These are phyloP conservation scores for Lophotriccus pileatus DNA, from an alignment of 2,797 vertebrate genomes.

Conservation along the genomic window DNA sequence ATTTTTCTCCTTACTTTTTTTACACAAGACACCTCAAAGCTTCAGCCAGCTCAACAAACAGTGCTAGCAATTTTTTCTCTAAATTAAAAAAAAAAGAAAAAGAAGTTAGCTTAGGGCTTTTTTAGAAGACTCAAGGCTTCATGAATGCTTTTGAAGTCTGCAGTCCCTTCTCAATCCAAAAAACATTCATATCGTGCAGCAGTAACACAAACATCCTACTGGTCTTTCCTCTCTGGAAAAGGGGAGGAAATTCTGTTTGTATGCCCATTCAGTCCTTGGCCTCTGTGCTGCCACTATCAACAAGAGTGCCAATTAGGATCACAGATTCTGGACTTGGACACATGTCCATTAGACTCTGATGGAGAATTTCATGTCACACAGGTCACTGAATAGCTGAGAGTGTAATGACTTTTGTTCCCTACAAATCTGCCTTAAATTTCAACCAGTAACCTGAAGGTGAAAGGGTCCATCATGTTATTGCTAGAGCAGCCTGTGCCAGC, in stretches of 20 bases:
- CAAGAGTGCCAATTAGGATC: slow-evolving; percentile 6
- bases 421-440: slow-evolving; percentile 11
- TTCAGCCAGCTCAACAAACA: background rate
- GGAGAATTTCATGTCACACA: slow-evolving; percentile 27
- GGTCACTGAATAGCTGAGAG: background rate
- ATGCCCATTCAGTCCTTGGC: background rate
- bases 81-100: slow-evolving; percentile 11
- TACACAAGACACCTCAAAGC: slow-evolving; percentile 6
- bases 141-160: slow-evolving; percentile 47
- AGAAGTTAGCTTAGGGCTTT: slow-evolving; percentile 22
- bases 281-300: background rate
- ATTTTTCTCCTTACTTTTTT: slow-evolving; percentile 36
- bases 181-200: background rate
- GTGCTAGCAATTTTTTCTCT: background rate
- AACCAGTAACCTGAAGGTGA: background rate
- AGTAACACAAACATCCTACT: background rate
- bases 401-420: background rate
- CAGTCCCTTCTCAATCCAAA: background rate
- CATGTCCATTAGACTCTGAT: background rate
- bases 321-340: slow-evolving; percentile 35
- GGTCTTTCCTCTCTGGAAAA: background rate
- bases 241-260: background rate
- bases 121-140: background rate
- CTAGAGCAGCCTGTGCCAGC: background rate
- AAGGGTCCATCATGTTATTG: background rate